Evolutionary conservation across 2,113 vertebrate genomes (phyloP).

Genomic region (Grammomys dolichurus): DNA sequence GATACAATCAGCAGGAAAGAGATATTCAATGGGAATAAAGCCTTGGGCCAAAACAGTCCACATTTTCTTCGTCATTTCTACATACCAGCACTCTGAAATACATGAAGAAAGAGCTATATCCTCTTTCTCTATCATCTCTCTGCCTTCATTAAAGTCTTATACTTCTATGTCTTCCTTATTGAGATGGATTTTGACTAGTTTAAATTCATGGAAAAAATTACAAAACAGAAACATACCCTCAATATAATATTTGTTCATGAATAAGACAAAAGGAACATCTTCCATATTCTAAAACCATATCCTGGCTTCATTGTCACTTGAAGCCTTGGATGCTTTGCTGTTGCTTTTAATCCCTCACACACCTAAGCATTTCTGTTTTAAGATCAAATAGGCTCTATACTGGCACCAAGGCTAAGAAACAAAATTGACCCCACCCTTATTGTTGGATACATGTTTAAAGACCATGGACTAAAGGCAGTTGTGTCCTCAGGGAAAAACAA

Average conservation of each 20-base stretch:
- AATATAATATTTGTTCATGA: neutral
- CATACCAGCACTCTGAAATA: neutral
- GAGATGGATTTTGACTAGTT: neutral
- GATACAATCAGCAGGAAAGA: neutral
- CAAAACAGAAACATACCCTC: neutral
- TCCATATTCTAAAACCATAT: neutral
- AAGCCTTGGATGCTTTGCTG: neutral
- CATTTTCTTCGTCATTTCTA: neutral
- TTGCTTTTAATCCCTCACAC: neutral
- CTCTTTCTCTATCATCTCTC: neutral
- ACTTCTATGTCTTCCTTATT: neutral
- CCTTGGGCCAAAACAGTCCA: neutral
- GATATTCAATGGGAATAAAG: neutral
- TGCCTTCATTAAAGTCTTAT: neutral
- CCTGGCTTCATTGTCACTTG: neutral
- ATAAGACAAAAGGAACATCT: neutral
- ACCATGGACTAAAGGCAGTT: neutral
- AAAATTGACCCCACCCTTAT: neutral
- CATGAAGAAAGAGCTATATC: neutral
- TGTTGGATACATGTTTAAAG: neutral
- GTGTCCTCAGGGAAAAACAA: neutral
- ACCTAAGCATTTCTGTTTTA: neutral
- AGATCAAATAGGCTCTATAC: neutral
- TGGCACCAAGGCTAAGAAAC: neutral
- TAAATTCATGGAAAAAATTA: neutral